Base-by-base conservation (phyloP, 2,113 vertebrate genomes). In the Scolopax mira region DNA sequence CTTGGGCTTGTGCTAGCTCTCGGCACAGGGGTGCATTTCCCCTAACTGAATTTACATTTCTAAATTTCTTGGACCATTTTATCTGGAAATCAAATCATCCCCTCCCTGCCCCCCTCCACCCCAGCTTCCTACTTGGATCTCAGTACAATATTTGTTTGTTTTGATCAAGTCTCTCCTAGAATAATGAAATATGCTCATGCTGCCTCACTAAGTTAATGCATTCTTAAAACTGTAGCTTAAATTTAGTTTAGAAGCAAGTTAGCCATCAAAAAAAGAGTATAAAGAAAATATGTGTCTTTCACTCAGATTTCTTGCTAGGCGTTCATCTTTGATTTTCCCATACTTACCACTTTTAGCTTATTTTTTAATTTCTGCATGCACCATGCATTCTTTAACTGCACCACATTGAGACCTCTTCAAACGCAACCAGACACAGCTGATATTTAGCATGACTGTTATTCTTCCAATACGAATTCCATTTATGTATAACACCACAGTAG, bases 31-130 rank as follows among this genome's bases (percentile, higher is more conserved):
- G 41, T 82, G 27, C 12, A 31, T 88, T 83, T 87, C 51, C 16
- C 44, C 58, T 77, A 13, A 82, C 13, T 85, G 58, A 85, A 93
- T 95, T 89, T 91, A 93, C 41, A 91, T 88, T 85, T 91, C 66
- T 84, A 85, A 82, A 89, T 44, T 79, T 87, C 75, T 88, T 85
- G 52, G 54, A 44, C 49, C 42, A 35, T 85, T 88, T 82, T 69
- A 66, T 91, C 57, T 51, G 13, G 19, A 93, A 96, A 88, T 79
- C 66, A 66, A 65, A 70, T 65, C 48, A 75, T 13, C 3, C 5
- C 12, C 13, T 13, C 24, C 24, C 25, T 17, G 13, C 18, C 7
- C 31, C 37, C 24, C 42, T 24, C 55, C 67, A 39, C 8, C 5
- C 22, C 6, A 2, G n/a, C 11, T 86, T 92, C 77, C 69, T 67